These are phyloP conservation scores for Cinclus cinclus DNA, from an alignment of 2,113 vertebrate genomes.

Conservation along the genomic window DNA sequence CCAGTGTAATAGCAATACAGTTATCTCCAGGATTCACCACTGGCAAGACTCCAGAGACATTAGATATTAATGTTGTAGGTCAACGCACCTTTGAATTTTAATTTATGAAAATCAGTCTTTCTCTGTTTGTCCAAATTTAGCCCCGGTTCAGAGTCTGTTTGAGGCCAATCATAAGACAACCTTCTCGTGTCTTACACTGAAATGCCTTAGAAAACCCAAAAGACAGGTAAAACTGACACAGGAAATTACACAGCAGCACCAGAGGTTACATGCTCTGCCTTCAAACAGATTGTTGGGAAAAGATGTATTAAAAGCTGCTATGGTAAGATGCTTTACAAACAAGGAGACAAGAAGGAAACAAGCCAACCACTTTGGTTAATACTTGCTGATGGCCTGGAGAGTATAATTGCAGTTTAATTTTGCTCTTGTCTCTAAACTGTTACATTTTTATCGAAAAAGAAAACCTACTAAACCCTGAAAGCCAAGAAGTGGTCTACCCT, in stretches of 20 bases:
- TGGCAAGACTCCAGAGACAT: neutral
- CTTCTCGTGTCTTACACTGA: neutral
- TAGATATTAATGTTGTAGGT: neutral
- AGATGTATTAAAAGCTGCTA: neutral
- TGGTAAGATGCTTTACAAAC: neutral
- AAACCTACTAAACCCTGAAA: neutral
- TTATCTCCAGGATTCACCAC: neutral
- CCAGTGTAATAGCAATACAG: neutral
- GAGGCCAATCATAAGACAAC: neutral
- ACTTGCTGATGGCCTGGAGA: neutral
- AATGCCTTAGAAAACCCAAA: neutral
- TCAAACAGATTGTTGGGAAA: neutral
- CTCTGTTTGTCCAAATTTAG: neutral
- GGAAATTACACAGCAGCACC: neutral
- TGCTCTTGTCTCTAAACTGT: neutral
- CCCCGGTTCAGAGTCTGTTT: neutral
- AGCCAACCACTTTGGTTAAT: neutral
- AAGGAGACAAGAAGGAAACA: neutral
- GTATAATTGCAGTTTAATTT: neutral
- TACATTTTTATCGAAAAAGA: neutral
- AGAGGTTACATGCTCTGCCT: neutral
- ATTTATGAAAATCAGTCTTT: neutral
- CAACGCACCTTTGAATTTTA: neutral
- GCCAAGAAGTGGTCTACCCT: neutral
- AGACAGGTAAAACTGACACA: neutral